Evolutionary conservation across 2,113 vertebrate genomes (phyloP), one percentile per base, ranked within the genome.

Genomic region (Scomber colias): DNA sequence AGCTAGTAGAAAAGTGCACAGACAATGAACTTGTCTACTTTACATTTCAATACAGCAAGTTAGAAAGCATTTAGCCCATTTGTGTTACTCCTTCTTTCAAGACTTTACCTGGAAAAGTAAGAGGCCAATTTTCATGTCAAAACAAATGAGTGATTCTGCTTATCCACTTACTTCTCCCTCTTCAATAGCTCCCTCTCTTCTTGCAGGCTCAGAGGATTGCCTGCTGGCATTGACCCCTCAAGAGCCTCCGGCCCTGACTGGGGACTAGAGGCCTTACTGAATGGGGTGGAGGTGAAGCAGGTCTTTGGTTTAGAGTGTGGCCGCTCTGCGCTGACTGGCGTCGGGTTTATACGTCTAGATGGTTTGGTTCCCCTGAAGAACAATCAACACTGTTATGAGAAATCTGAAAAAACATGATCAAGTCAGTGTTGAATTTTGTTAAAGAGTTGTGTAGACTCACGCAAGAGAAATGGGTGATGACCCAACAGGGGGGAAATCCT

Each of bases 341-440:
- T 99, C 13, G 98, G 98, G 88, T 99, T 99, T 91, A 99, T 99
- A 87, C 98, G 93, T 70, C 98, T 95, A 0, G 97, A 98, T 15
- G 98, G 98, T 72, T 97, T 99, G 53, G 95, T 95, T 90, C 91
- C 93, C 87, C 97, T 98, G 89, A 65, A 87, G 89, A 19, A 60
- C 0, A 31, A 76, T 0, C 3, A 10, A 73, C 70, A 30, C 0
- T 0, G 10, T 82, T 19, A 89, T 40, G 3, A 35, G 10, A 24
- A 4, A 61, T 53, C 3, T 2, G 17, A 59, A 48, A 53, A 50
- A 11, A 66, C 11, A 21, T 11, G 4, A 51, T 16, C 6, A 51
- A 57, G 24, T 16, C 3, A 27, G 30, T 11, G 30, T 7, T 21
- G 15, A 35, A 46, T 48, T 49, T 14, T 13, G 45, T 27, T 54